phyloP scores from a whole-genome alignment of 64 coral and sea anemone species.

The Dendronephthya gigantea region DNA sequence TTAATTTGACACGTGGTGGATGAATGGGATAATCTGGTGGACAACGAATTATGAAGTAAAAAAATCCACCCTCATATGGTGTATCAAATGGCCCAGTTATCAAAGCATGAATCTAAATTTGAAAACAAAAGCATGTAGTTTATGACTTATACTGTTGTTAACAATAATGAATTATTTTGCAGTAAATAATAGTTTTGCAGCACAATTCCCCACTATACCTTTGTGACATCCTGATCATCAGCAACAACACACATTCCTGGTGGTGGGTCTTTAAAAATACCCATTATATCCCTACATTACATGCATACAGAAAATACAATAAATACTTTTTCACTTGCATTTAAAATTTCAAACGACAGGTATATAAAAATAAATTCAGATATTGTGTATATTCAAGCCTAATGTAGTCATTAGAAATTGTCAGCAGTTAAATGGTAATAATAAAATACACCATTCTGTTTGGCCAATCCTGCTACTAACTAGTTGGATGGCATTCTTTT shows the following conservation, averaged over 20 bases:
- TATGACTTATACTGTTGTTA: too few relatives aligned
- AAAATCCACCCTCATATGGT: conserved; percentile 95
- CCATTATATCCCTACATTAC: conserved; percentile 91
- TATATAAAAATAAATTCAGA: too few relatives aligned
- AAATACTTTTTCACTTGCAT: background rate
- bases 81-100: conserved; percentile 99
- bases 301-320: background rate
- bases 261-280: conserved; percentile 88
- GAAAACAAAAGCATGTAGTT: background rate
- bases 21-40: conserved; percentile 93
- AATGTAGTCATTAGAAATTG: too few relatives aligned
- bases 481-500: too few relatives aligned
- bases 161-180: background rate
- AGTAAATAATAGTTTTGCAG: background rate
- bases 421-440: too few relatives aligned
- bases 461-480: too few relatives aligned
- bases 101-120: conserved; percentile 69
- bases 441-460: too few relatives aligned
- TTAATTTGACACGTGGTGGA: conserved; percentile 84
- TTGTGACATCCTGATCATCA: conserved; percentile 80
- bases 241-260: conserved; percentile 96
- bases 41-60: conserved; percentile 91
- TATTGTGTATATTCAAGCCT: too few relatives aligned
- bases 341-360: too few relatives aligned
- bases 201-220: conserved; percentile 26